phyloP scores from a whole-genome alignment of 2,797 vertebrate genomes.

The Salarias fasciatus region DNA sequence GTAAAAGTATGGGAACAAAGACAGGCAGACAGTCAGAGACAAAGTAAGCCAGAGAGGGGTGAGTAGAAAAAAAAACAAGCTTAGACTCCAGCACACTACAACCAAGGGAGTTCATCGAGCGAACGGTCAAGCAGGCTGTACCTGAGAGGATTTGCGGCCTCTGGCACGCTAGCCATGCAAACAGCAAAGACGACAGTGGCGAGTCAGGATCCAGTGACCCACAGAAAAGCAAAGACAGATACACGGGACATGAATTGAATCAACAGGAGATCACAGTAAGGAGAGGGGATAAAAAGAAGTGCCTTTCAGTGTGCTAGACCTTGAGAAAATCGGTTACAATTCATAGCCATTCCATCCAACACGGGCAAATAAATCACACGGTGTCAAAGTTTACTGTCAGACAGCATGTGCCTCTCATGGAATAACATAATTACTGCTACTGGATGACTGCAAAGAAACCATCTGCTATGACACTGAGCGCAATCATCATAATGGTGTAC shows the following conservation, averaged over 20 bases:
- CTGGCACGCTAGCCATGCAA: conserved; percentile 82
- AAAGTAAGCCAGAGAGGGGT: conserved; percentile 39
- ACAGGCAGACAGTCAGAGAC: conserved; percentile 24
- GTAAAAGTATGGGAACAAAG: conserved; percentile 29
- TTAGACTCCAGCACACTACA: conserved; percentile 80
- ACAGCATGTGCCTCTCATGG: conserved; percentile 25
- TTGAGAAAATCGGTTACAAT: conserved; percentile 12
- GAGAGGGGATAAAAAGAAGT: conserved; percentile 17
- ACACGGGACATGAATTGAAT: conserved; percentile 61
- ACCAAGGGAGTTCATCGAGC: conserved; percentile 8
- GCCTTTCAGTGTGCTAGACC: conserved; percentile 3
- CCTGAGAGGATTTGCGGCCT: conserved; percentile 70
- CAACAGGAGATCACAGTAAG: conserved; percentile 34
- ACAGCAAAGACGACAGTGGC: conserved; percentile 64
- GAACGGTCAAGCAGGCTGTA: conserved; percentile 41
- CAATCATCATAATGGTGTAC: background rate
- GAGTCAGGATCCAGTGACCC: conserved; percentile 71
- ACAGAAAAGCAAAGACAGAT: conserved; percentile 53
- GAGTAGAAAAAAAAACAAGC: conserved; percentile 74
- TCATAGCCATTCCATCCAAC: conserved; percentile 12
- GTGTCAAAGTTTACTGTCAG: conserved; percentile 14
- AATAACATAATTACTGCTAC: conserved; percentile 15
- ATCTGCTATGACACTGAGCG: conserved; percentile 39
- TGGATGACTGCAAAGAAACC: conserved; percentile 49
- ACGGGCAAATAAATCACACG: conserved; percentile 21